These are phyloP conservation scores for Branchinecta sandiegonensis DNA, from an alignment of 2,888 invertebrate species.

Conservation along the genomic window DNA sequence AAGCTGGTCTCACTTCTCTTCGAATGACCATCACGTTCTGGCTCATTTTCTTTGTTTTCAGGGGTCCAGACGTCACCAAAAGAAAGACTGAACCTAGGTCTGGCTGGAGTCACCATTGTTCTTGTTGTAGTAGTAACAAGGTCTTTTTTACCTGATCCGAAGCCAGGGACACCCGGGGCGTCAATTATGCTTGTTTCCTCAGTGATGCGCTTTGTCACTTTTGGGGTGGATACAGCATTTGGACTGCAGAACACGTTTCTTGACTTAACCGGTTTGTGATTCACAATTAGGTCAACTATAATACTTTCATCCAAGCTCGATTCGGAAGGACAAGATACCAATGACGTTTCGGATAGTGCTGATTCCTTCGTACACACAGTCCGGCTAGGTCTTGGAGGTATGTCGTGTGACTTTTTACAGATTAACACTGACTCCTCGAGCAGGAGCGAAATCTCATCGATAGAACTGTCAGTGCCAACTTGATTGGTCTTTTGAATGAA, in stretches of 20 bases:
- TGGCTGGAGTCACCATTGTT: not conserved
- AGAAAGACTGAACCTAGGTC: not conserved
- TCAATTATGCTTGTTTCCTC: not conserved
- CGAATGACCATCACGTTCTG: not conserved
- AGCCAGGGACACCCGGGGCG: too few species aligned
- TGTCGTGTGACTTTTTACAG: too few species aligned
- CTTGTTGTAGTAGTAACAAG: not conserved
- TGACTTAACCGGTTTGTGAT: not conserved
- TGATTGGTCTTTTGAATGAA: too few species aligned
- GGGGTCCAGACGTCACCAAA: not conserved
- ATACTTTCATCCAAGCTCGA: not conserved
- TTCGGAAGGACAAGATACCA: too few species aligned
- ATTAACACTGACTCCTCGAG: too few species aligned
- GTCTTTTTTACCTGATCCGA: not conserved
- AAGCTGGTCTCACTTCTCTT: not conserved
- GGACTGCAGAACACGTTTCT: not conserved
- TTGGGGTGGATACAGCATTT: not conserved
- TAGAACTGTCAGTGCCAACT: too few species aligned
- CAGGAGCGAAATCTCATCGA: too few species aligned
- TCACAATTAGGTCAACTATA: constrained; percentile 8
- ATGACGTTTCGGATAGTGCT: too few species aligned
- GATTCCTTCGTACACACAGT: too few species aligned
- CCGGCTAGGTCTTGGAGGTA: too few species aligned
- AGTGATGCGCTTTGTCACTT: not conserved
- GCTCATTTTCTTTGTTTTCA: not conserved